Base-by-base conservation (phyloP, 1,140 invertebrate genomes). In the Euschistus heros region DNA sequence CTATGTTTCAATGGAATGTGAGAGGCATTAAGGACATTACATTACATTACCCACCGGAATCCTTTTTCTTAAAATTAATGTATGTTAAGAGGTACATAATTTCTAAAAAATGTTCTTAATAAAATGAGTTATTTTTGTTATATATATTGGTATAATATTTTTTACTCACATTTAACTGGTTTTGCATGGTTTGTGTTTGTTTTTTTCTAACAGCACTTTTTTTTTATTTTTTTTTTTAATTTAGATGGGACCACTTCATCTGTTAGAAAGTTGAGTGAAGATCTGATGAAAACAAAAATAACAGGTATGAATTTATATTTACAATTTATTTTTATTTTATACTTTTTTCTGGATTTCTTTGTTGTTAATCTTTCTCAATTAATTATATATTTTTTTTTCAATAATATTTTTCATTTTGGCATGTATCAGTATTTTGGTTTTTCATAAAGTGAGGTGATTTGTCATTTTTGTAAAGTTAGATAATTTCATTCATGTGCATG, bases 211-310 rank as follows among this genome's bases (percentile, higher is more conserved):
- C 54, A 50, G 3, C n/a, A 6, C 0, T 52, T 59, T 59, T 24
- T 59, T 20, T 26, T 93, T 57, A 81, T 97, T 55, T 60, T 42
- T 46, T 50, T 66, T 46, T 27, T 54, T 17, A 52, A 26, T 64
- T 50, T 67, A 68, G 67, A 68, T 65, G 67, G 67, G 33, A 60
- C 67, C 30, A 68, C 47, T 52, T 33, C 44, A 30, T 63, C 64
- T 18, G 42, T 68, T 2, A 54, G 65, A 42, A 68, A 68, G 59
- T 62, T 68, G 37, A 68, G 63, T 46, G 67, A 68, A 66, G 67
- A 68, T 44, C 33, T 68, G n/a, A 50, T 62, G 27, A 66, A 63
- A 63, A 66, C 64, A 22, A 68, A 59, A 50, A 68, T 68, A 57
- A 66, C 47, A 52, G 60, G 54, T 66, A 63, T 57, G 24, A 10